Conservation (phyloP, 2,888 invertebrate species). For the Machimus atricapillus region DNA sequence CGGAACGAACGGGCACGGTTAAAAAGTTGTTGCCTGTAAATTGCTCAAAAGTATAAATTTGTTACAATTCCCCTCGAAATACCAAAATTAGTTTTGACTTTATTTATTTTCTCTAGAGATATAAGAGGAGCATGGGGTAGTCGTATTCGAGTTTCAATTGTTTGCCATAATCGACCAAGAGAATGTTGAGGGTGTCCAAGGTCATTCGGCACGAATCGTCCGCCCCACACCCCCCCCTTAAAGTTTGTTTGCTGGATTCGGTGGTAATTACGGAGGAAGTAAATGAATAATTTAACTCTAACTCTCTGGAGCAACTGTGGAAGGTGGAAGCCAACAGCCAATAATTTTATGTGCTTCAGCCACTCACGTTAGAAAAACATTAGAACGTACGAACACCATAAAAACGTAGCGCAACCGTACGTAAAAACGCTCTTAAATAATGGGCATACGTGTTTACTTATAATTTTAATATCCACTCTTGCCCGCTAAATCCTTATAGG, state of each 20-base stretch:
- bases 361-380: slow-evolving; percentile 30
- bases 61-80: slow-evolving; percentile 17
- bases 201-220: not conserved
- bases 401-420: not conserved
- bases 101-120: not conserved
- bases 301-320: not conserved
- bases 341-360: not conserved
- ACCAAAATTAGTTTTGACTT: slow-evolving; percentile 25
- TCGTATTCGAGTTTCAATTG: not conserved
- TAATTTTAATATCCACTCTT: slow-evolving; percentile 24
- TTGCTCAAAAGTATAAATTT: slow-evolving; percentile 23
- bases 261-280: slow-evolving; percentile 5
- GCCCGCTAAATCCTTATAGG: not conserved
- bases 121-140: not conserved
- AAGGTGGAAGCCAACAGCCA: not conserved
- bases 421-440: slow-evolving; percentile 14
- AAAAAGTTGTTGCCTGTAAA: not conserved
- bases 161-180: not conserved
- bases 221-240: not conserved
- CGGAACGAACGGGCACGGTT: not conserved
- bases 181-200: not conserved
- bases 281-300: not conserved
- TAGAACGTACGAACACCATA: slow-evolving; percentile 8
- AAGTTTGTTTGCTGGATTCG: not conserved
- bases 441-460: slow-evolving; percentile 29